Evolutionary conservation across 2,888 invertebrate genomes (phyloP).

Genomic region (Meganola albula): DNA sequence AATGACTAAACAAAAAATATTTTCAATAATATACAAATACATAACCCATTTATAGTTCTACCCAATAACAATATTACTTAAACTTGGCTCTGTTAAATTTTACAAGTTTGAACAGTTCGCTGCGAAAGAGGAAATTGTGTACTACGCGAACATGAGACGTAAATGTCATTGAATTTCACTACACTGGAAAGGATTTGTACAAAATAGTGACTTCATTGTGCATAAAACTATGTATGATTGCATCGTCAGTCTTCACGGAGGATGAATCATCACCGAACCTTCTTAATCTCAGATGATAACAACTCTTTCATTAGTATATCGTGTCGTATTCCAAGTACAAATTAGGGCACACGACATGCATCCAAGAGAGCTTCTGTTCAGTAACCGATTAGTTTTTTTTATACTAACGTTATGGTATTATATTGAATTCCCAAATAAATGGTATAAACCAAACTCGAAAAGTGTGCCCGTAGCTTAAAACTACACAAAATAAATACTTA

Average conservation of each 20-base stretch:
- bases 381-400: no score
- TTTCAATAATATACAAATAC: slow-evolving; percentile 31
- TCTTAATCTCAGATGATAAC: slow-evolving; percentile 52
- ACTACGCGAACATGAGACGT: no score
- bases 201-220: slow-evolving; percentile 74
- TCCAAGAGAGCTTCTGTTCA: slow-evolving; percentile 5
- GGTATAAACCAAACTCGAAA: not conserved
- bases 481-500: slow-evolving; percentile 69
- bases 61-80: no score
- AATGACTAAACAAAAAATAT: slow-evolving; percentile 31
- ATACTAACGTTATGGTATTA: no score
- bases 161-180: no score
- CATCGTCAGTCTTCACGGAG: slow-evolving; percentile 64
- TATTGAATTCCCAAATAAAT: no score
- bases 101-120: no score
- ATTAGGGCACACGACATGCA: no score
- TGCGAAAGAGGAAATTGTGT: no score
- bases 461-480: slow-evolving; percentile 13
- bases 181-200: slow-evolving; percentile 71
- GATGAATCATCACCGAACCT: slow-evolving; percentile 57
- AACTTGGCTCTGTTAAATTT: no score
- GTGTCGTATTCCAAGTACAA: slow-evolving; percentile 18
- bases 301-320: slow-evolving; percentile 24
- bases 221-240: slow-evolving; percentile 44
- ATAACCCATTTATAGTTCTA: slow-evolving; percentile 38